phyloP scores from a whole-genome alignment of 1,140 invertebrate genomes.

The Panonychus citri region DNA sequence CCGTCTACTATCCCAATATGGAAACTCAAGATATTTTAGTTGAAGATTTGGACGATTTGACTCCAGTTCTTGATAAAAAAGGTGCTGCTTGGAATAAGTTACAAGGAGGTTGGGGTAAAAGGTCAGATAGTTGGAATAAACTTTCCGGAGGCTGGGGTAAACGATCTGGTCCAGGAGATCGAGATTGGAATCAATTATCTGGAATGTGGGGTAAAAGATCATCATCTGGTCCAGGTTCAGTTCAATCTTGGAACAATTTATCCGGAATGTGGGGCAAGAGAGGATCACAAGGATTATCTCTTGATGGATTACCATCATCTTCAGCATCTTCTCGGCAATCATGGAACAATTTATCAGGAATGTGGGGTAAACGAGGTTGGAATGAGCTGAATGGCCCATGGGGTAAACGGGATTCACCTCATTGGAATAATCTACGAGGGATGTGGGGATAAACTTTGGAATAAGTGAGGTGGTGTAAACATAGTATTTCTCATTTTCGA shows the following conservation, averaged over 20 bases:
- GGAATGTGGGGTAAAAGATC: constrained; percentile 4
- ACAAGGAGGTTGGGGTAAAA: constrained; percentile 10
- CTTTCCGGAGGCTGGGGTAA: constrained; percentile 6
- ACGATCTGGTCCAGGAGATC: neutral
- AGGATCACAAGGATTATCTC: neutral
- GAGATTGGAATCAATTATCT: constrained; percentile 19
- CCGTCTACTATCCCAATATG: too few species aligned
- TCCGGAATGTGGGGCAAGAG: constrained; percentile 12
- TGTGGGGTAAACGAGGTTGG: constrained; percentile 15
- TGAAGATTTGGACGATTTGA: neutral
- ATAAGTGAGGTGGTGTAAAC: too few species aligned
- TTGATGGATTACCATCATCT: neutral
- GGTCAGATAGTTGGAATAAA: constrained; percentile 19
- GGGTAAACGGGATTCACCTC: constrained; percentile 6
- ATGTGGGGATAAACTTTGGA: constrained; percentile 14
- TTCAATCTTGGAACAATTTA: constrained; percentile 11
- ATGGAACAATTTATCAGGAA: constrained; percentile 12
- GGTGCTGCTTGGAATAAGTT: constrained; percentile 7
- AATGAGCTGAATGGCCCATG: constrained; percentile 10
- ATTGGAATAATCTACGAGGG: constrained; percentile 15
- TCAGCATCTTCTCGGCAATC: neutral
- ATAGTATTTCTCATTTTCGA: too few species aligned
- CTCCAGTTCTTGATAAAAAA: neutral
- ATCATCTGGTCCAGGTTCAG: too few species aligned
- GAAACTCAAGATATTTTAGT: too few species aligned